Evolutionary conservation across 2,888 invertebrate genomes (phyloP).

Genomic region (Bedellia somnulentella): DNA sequence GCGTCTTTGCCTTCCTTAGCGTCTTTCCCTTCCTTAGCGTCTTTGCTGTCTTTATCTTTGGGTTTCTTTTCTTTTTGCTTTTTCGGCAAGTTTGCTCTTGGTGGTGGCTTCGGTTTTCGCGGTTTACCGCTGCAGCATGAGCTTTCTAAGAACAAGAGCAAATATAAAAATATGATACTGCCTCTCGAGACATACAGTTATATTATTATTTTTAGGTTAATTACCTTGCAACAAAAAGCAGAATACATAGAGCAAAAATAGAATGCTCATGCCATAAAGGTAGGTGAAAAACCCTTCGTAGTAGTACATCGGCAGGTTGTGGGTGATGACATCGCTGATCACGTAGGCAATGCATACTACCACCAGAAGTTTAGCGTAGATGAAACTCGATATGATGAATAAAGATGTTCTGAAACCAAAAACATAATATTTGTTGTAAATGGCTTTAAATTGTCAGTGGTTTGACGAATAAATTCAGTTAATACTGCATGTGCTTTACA

Average conservation of each 20-base stretch:
- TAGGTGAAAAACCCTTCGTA: conserved; percentile 96
- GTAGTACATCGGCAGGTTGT: conserved; percentile 88
- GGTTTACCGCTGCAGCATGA: conserved; percentile 71
- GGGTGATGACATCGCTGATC: conserved; percentile 91
- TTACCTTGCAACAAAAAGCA: conserved; percentile 86
- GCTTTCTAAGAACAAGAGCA: conserved; percentile 60
- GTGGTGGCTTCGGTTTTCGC: conserved; percentile 65
- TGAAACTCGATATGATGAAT: conserved; percentile 94
- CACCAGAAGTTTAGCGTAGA: conserved; percentile 92
- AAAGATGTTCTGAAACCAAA: conserved; percentile 87
- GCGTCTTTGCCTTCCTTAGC: conserved; percentile 63
- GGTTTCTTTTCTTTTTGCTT: conserved; percentile 66
- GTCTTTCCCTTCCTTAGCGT: conserved; percentile 52
- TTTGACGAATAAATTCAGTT: too few species aligned
- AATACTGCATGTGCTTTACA: too few species aligned
- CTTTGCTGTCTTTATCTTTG: conserved; percentile 64
- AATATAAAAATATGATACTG: not conserved
- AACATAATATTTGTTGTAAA: too few species aligned
- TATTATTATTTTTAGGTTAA: conserved; percentile 11
- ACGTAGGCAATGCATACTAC: conserved; percentile 94
- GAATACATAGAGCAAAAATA: conserved; percentile 91
- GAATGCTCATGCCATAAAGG: conserved; percentile 88
- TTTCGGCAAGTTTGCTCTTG: conserved; percentile 72
- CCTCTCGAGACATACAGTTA: not conserved
- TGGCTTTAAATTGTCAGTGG: too few species aligned